Evolutionary conservation across 2,797 vertebrate genomes (phyloP).

Genomic region (Glyptemys insculpta): DNA sequence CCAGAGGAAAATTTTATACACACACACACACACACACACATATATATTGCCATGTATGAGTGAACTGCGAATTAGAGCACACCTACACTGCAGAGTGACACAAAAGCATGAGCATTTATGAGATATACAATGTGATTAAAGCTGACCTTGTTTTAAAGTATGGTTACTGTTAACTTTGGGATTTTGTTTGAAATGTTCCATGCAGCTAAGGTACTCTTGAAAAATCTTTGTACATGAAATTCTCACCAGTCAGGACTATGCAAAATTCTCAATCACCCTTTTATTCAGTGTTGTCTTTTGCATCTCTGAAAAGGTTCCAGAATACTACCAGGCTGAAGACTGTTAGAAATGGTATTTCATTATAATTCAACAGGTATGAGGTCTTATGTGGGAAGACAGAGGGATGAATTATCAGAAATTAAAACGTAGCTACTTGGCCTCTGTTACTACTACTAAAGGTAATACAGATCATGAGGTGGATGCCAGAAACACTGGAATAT

Average conservation of each 20-base stretch:
- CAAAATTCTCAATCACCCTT: background rate
- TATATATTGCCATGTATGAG: background rate
- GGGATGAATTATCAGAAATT: background rate
- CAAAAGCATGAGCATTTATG: background rate
- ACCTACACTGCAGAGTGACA: background rate
- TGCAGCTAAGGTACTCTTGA: background rate
- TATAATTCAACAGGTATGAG: background rate
- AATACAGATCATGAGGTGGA: background rate
- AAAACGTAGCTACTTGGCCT: background rate
- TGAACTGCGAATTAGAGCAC: background rate
- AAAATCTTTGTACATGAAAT: background rate
- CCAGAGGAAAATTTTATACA: background rate
- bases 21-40: no score
- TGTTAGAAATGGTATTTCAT: background rate
- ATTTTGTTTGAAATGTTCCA: background rate
- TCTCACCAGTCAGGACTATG: background rate
- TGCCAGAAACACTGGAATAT: background rate
- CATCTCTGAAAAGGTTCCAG: background rate
- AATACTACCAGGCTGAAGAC: background rate
- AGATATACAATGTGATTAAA: background rate
- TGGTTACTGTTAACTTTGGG: background rate
- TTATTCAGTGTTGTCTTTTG: background rate
- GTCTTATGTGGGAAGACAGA: background rate
- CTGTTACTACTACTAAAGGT: background rate
- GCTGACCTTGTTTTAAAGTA: background rate